These are phyloP conservation scores for Globicephala melas DNA, from an alignment of 2,113 vertebrate species.

Conservation along the genomic window DNA sequence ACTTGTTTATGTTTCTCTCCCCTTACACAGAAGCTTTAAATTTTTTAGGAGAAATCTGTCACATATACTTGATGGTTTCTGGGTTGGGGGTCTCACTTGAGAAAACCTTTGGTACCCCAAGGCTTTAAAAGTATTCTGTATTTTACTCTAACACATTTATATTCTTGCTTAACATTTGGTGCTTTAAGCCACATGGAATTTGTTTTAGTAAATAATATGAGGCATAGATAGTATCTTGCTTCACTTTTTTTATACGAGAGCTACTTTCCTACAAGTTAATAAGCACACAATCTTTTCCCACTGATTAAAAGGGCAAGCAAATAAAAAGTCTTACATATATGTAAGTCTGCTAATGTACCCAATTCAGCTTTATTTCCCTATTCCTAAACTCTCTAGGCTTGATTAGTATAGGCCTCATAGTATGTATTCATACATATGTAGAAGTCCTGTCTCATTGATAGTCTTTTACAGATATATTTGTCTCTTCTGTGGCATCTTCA, in stretches of 20 bases:
- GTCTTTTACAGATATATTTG: neutral
- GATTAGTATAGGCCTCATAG: neutral
- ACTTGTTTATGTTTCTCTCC: neutral
- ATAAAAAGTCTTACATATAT: neutral
- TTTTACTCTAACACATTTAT: neutral
- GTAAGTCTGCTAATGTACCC: neutral
- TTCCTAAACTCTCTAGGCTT: neutral
- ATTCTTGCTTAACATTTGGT: neutral
- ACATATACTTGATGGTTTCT: neutral
- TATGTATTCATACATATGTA: neutral
- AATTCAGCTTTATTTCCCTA: neutral
- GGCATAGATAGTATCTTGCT: neutral
- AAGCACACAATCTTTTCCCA: neutral
- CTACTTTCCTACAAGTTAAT: neutral
- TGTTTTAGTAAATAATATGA: constrained; percentile 34
- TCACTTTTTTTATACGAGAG: neutral
- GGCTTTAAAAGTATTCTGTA: neutral
- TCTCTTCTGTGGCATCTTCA: neutral
- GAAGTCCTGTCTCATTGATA: neutral
- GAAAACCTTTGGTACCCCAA: neutral
- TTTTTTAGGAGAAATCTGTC: neutral
- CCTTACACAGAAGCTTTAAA: neutral
- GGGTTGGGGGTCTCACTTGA: neutral
- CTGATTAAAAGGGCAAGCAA: neutral
- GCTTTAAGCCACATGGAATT: neutral